These are phyloP conservation scores for Drosophila chauvacae DNA, from an alignment of 1,140 invertebrate species.

Conservation along the genomic window DNA sequence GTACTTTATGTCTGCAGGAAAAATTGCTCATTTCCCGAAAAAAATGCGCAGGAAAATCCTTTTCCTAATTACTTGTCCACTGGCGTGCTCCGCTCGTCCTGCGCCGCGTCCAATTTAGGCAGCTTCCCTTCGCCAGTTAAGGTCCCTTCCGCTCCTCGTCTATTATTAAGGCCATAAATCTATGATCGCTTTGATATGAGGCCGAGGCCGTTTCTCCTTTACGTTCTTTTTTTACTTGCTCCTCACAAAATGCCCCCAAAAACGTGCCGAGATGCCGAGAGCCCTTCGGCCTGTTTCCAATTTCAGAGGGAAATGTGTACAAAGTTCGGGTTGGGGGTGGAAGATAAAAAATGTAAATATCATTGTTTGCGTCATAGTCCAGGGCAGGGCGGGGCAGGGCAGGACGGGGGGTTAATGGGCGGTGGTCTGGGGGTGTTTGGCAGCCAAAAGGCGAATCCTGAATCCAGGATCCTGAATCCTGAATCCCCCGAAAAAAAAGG, in stretches of 20 bases:
- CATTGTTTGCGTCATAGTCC: conserved; percentile 77
- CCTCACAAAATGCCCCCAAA: conserved; percentile 64
- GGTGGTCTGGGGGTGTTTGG: conserved; percentile 6
- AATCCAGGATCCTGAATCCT: conserved; percentile 11
- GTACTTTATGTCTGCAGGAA: conserved; percentile 55
- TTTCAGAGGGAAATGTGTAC: conserved; percentile 70
- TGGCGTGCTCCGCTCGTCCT: conserved; percentile 46
- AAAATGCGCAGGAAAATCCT: conserved; percentile 58
- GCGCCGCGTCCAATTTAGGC: conserved; percentile 37
- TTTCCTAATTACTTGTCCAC: conserved; percentile 79
- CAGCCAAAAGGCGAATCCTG: conserved; percentile 30
- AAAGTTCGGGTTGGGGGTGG: conserved; percentile 2
- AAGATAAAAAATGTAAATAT: conserved; percentile 82
- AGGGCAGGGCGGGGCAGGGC: conserved; percentile 12
- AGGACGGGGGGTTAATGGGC: conserved; percentile 3
- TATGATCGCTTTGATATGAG: conserved; percentile 83
- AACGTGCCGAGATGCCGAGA: conserved; percentile 59
- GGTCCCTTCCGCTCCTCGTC: conserved; percentile 36
- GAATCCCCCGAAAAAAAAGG: conserved; percentile 56
- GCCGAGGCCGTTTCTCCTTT: conserved; percentile 1
- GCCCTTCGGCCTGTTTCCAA: conserved; percentile 60
- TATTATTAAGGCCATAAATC: conserved; percentile 83
- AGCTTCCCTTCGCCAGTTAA: conserved; percentile 17
- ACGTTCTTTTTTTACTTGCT: conserved; percentile 51
- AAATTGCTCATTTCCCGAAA: conserved; percentile 46